Conservation (phyloP, 1,140 invertebrate species). For the Drosophila sucinea region DNA sequence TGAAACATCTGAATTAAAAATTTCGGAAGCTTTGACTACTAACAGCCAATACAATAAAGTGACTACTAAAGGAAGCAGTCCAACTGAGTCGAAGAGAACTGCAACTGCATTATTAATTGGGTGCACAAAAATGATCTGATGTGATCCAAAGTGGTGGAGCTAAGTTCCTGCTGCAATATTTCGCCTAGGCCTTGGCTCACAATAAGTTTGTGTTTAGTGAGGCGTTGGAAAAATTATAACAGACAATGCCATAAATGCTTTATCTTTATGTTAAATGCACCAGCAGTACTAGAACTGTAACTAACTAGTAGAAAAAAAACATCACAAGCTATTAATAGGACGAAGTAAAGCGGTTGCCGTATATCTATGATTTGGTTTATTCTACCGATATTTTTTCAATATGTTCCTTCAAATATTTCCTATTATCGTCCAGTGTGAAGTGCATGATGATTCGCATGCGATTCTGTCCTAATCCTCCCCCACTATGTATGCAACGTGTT, state of each 20-base stretch:
- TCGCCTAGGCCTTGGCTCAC: neutral
- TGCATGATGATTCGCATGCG: conserved; percentile 14
- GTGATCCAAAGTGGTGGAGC: too few species aligned
- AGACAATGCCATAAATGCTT: conserved; percentile 7
- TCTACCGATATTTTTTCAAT: neutral
- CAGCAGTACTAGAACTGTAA: conserved; percentile 11
- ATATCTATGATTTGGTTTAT: neutral
- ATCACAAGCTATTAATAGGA: conserved; percentile 6
- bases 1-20: too few species aligned
- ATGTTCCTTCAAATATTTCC: neutral
- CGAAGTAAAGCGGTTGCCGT: conserved; percentile 18
- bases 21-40: too few species aligned
- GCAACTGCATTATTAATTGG: too few species aligned
- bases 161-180: conserved; percentile 1
- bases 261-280: conserved; percentile 37
- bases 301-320: too few species aligned
- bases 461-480: neutral
- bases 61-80: too few species aligned
- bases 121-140: too few species aligned
- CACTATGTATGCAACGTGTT: conserved; percentile 29
- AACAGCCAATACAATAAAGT: too few species aligned
- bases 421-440: neutral
- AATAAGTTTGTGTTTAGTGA: neutral
- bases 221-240: neutral
- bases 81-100: too few species aligned